A percentile compares a stretch with the other conserved stretches of the same genome.
phyloP scores from a whole-genome alignment of 1,140 invertebrate species.

The Nephotettix cincticeps region DNA sequence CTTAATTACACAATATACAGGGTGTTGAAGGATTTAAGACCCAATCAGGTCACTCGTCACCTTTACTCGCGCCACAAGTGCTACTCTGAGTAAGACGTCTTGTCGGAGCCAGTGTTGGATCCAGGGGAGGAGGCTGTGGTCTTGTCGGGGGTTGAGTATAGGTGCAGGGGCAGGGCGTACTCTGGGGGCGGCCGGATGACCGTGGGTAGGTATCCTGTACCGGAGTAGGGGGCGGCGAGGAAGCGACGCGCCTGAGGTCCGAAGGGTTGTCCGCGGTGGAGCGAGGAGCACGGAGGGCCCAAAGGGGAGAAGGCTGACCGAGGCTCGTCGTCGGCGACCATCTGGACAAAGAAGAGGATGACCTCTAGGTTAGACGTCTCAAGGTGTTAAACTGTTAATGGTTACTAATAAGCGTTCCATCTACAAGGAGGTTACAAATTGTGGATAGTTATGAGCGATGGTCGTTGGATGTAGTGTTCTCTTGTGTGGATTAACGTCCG shows the following conservation, averaged over 20 bases:
- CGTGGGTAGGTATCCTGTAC: slow-evolving; percentile 75
- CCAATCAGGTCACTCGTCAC: too few relatives aligned
- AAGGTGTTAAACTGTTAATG: too few relatives aligned
- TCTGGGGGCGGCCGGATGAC: slow-evolving; percentile 63
- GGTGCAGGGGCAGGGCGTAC: slow-evolving; percentile 33
- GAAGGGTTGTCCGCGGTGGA: slow-evolving; percentile 44
- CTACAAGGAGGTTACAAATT: too few relatives aligned
- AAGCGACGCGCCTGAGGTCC: slow-evolving; percentile 63
- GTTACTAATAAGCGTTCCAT: too few relatives aligned
- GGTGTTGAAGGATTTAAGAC: too few relatives aligned
- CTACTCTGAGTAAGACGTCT: slow-evolving; percentile 52
- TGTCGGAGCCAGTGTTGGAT: slow-evolving; percentile 45
- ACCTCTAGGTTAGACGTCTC: too few relatives aligned
- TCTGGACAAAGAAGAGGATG: slow-evolving; percentile 20
- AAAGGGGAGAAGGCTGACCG: slow-evolving; percentile 75
- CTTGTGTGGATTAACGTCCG: too few relatives aligned
- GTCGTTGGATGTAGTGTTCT: too few relatives aligned
- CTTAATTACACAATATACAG: too few relatives aligned
- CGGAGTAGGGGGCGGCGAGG: slow-evolving; percentile 73
- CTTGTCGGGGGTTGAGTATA: slow-evolving; percentile 42
- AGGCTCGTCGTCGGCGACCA: slow-evolving; percentile 47
- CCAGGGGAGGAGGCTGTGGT: slow-evolving; percentile 50
- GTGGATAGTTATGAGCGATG: too few relatives aligned
- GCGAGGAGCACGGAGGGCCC: slow-evolving; percentile 49
- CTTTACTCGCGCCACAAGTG: background rate